Evolutionary conservation across 2,113 vertebrate species (phyloP).

Genomic region (Sapajus apella): DNA sequence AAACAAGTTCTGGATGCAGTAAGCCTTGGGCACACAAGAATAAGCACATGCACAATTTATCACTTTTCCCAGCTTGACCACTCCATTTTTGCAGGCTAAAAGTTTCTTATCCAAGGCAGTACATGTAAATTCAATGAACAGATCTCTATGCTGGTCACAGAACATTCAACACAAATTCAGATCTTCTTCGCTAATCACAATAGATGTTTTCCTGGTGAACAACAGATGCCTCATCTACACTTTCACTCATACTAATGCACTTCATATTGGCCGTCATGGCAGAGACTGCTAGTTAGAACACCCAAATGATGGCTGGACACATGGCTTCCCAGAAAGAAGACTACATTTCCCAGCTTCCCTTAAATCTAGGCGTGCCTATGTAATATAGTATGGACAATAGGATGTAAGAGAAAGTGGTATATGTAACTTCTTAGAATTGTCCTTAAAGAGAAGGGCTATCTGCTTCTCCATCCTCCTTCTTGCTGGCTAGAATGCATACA

Average conservation of each 20-base stretch:
- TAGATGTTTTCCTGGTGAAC: neutral
- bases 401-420: neutral
- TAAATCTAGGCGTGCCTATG: neutral
- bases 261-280: neutral
- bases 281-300: neutral
- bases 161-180: neutral
- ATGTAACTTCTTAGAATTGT: neutral
- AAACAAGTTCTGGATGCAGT: neutral
- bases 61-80: neutral
- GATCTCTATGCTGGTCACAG: neutral
- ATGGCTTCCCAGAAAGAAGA: neutral
- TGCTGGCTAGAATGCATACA: neutral
- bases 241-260: neutral
- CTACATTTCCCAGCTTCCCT: neutral
- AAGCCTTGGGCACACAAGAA: neutral
- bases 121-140: slow-evolving; percentile 29
- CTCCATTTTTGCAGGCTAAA: neutral
- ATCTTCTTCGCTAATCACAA: neutral
- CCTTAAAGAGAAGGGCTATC: neutral
- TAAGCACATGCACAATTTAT: neutral
- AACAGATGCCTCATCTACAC: neutral
- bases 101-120: neutral
- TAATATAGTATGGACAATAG: neutral
- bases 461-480: neutral
- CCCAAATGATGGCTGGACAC: neutral